Conservation (phyloP, 2,113 vertebrate species). For the Cairina moschata region DNA sequence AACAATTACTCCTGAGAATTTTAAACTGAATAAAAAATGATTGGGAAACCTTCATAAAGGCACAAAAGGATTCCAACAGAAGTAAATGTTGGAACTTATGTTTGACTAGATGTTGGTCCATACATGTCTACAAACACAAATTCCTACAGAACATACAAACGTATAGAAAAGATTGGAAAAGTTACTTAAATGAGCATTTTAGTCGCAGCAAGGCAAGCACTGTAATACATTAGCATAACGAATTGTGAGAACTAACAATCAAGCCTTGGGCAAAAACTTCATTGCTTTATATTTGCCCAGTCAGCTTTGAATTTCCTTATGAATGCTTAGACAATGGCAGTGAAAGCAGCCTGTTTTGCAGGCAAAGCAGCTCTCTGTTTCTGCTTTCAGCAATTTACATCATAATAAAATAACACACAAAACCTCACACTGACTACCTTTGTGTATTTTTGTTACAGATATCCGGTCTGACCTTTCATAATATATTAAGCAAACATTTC, state of each 20-base stretch:
- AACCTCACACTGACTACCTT: conserved; percentile 12
- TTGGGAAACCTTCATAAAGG: background rate
- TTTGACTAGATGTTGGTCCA: background rate
- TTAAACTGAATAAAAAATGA: background rate
- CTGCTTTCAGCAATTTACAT: conserved; percentile 54
- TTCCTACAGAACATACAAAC: background rate
- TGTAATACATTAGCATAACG: conserved; percentile 71
- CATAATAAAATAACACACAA: conserved; percentile 62
- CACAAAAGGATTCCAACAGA: background rate
- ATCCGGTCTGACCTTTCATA: background rate
- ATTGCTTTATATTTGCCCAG: conserved; percentile 68
- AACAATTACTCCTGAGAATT: background rate
- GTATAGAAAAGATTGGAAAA: conserved; percentile 30
- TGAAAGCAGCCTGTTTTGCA: conserved; percentile 72
- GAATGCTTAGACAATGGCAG: conserved; percentile 69
- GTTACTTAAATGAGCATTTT: conserved; percentile 42
- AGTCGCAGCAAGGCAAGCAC: conserved; percentile 12
- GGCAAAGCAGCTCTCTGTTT: conserved; percentile 54
- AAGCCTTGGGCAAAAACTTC: conserved; percentile 60
- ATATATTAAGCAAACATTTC: conserved; percentile 1
- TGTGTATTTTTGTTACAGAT: conserved; percentile 34
- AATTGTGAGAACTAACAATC: conserved; percentile 72
- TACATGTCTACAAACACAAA: conserved; percentile 32
- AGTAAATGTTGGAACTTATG: background rate
- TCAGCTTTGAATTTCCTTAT: conserved; percentile 72